phyloP scores from a whole-genome alignment of 2,113 vertebrate genomes.

The Mastomys natalensis region DNA sequence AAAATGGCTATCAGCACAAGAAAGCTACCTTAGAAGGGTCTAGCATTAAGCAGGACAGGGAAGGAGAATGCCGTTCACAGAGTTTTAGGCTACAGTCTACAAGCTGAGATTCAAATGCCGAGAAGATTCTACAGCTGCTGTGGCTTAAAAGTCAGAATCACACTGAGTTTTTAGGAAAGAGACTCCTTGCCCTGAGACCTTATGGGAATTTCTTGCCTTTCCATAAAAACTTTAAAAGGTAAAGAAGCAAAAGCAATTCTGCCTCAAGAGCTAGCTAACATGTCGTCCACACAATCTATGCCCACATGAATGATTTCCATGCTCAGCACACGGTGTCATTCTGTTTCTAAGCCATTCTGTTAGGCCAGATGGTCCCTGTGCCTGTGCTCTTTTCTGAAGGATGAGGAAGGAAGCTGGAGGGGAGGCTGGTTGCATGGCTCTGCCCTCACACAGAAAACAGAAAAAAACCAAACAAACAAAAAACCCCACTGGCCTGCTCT shows the following conservation, averaged over 20 bases:
- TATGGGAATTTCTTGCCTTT: background rate
- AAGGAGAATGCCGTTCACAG: background rate
- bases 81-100: background rate
- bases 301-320: background rate
- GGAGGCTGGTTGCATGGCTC: background rate
- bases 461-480: background rate
- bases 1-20: background rate
- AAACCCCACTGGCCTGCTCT: background rate
- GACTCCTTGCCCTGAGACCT: background rate
- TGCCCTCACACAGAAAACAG: background rate
- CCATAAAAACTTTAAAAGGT: background rate
- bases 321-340: background rate
- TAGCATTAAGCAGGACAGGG: background rate
- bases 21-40: background rate
- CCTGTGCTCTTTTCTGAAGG: background rate
- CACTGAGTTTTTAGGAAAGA: background rate
- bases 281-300: background rate
- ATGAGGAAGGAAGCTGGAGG: background rate
- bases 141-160: background rate
- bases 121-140: background rate
- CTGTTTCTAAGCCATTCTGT: background rate
- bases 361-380: background rate
- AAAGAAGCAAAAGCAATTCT: background rate
- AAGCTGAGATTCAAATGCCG: background rate
- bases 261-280: background rate